These are phyloP conservation scores for Dryobates pubescens DNA, from an alignment of 2,797 vertebrate species.

Conservation along the genomic window DNA sequence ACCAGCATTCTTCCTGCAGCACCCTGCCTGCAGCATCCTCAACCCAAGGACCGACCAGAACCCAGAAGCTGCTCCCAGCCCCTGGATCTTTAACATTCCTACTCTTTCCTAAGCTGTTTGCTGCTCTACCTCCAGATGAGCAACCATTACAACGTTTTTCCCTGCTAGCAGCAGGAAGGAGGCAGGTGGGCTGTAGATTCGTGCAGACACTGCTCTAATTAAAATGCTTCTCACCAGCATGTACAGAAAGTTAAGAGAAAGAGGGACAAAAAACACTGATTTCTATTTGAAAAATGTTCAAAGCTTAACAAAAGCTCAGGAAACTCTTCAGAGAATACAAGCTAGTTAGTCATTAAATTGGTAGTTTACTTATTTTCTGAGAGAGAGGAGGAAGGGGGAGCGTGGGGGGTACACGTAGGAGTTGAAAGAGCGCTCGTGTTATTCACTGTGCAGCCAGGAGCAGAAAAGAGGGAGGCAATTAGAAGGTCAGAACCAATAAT, in stretches of 20 bases:
- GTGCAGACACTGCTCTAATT: neutral
- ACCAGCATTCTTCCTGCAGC: no score
- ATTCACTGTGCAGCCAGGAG: constrained; percentile 32
- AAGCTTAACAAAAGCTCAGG: constrained; percentile 27
- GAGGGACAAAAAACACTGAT: neutral
- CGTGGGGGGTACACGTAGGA: neutral
- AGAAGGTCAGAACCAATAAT: constrained; percentile 68
- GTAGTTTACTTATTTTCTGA: constrained; percentile 57
- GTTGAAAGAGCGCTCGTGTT: constrained; percentile 32
- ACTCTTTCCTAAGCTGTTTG: neutral
- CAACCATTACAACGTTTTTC: rapidly evolving
- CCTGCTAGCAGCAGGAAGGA: neutral
- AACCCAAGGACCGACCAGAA: no score
- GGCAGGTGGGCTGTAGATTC: neutral
- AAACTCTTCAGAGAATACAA: constrained; percentile 29
- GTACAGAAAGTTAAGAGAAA: neutral
- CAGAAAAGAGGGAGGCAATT: constrained; percentile 64
- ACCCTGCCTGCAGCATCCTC: no score
- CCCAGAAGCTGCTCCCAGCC: no score
- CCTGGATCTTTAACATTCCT: rapidly evolving
- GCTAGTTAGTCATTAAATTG: constrained; percentile 58
- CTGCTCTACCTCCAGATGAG: neutral
- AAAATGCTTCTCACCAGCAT: neutral
- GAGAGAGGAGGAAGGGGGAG: neutral
- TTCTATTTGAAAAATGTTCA: constrained; percentile 54